phyloP scores from a whole-genome alignment of 1,140 invertebrate species.

The Neoseiulus cucumeris region DNA sequence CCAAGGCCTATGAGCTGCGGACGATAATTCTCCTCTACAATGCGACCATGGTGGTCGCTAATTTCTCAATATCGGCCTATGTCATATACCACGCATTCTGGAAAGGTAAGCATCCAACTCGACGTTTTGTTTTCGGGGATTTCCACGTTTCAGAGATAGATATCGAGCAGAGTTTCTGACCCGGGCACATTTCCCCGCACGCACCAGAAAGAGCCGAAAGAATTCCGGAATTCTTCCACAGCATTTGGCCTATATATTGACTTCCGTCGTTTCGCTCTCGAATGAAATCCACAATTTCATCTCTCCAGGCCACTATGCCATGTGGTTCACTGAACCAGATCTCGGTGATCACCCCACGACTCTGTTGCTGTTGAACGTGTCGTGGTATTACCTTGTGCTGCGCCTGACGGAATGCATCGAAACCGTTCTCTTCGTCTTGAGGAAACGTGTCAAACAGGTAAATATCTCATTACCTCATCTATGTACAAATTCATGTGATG shows the following conservation, averaged over 20 bases:
- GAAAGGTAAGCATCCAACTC: background rate
- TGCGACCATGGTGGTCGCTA: constrained; percentile 17
- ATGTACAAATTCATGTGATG: too few species aligned
- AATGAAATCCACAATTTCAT: too few species aligned
- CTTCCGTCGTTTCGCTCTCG: too few species aligned
- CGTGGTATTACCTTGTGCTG: background rate
- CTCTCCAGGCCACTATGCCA: background rate
- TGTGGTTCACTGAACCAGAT: background rate
- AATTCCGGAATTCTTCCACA: too few species aligned
- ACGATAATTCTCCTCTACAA: constrained; percentile 58
- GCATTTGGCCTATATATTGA: too few species aligned
- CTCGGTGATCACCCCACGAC: constrained; percentile 2
- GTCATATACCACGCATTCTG: background rate
- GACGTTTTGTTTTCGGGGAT: background rate
- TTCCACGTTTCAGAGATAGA: too few species aligned
- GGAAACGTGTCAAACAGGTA: constrained; percentile 1
- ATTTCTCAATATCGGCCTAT: background rate
- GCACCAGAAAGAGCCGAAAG: too few species aligned
- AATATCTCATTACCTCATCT: too few species aligned
- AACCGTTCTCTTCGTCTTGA: constrained; percentile 3
- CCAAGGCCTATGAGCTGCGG: constrained; percentile 55
- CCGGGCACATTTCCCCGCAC: too few species aligned
- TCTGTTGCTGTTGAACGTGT: background rate
- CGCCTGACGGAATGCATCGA: background rate
- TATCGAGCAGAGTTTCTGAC: too few species aligned